Conservation (phyloP, 2,797 vertebrate genomes). For the Bovichtus diacanthus region DNA sequence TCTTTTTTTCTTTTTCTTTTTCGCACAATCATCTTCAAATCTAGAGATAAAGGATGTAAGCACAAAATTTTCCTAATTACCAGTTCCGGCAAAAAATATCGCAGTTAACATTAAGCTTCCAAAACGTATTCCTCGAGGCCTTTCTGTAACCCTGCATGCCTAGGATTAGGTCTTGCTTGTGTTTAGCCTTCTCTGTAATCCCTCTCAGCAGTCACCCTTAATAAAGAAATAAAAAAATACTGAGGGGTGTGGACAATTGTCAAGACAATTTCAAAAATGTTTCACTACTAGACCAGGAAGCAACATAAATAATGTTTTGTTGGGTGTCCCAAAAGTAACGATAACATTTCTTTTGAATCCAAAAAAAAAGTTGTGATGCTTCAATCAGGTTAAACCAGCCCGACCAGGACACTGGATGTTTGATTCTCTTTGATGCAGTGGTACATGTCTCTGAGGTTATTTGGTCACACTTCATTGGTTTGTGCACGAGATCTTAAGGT, state of each 20-base stretch:
- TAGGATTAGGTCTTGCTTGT: conserved; percentile 69
- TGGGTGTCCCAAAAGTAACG: conserved; percentile 24
- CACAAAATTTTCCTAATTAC: conserved; percentile 20
- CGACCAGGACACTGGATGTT: background rate
- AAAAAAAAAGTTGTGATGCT: conserved; percentile 14
- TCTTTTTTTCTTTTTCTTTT: conserved; percentile 19
- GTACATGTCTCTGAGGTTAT: conserved; percentile 5
- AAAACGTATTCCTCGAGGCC: conserved; percentile 52
- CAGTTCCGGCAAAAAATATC: conserved; percentile 17
- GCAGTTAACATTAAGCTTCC: conserved; percentile 17
- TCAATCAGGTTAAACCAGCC: conserved; percentile 15
- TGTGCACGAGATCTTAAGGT: background rate
- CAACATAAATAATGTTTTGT: conserved; percentile 44
- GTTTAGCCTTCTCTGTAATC: conserved; percentile 68
- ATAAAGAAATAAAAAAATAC: conserved; percentile 57
- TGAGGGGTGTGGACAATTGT: conserved; percentile 55
- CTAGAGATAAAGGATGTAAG: conserved; percentile 15
- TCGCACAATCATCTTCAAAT: conserved; percentile 6
- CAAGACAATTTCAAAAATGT: conserved; percentile 46
- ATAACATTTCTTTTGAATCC: conserved; percentile 23
- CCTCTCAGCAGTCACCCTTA: conserved; percentile 64
- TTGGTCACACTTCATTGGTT: conserved; percentile 18
- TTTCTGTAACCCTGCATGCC: conserved; percentile 54
- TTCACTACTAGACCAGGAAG: conserved; percentile 47
- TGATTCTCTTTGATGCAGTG: conserved; percentile 18